Conservation (phyloP, 2,113 vertebrate species). For the Todiramphus saurophagus region DNA sequence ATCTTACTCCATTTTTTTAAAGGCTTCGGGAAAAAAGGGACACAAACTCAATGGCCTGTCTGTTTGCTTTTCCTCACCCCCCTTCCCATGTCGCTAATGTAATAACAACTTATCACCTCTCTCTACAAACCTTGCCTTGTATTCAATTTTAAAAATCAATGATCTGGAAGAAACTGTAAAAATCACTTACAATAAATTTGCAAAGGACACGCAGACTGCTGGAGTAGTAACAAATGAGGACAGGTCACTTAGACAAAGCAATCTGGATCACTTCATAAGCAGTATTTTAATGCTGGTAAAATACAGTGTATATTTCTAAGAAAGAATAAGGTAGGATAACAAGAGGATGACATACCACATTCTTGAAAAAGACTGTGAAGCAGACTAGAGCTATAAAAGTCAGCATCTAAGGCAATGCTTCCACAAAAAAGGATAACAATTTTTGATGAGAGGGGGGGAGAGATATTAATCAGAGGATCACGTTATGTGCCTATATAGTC, state of each 20-base stretch:
- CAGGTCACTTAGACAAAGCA: constrained; percentile 34
- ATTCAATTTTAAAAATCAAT: constrained; percentile 64
- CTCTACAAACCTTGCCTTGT: constrained; percentile 42
- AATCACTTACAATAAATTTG: constrained; percentile 52
- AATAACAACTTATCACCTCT: constrained; percentile 39
- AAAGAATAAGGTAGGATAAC: neutral
- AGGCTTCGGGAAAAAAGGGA: neutral
- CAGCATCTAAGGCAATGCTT: neutral
- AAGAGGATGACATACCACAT: neutral
- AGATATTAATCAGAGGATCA: neutral
- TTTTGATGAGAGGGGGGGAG: neutral
- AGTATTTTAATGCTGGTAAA: constrained; percentile 22
- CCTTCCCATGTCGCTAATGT: neutral
- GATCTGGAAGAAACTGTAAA: constrained; percentile 57
- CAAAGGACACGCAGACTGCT: constrained; percentile 7
- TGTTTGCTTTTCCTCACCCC: constrained; percentile 1
- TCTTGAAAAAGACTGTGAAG: neutral
- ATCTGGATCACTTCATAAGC: constrained; percentile 28
- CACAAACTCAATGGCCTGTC: neutral
- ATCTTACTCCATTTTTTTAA: neutral
- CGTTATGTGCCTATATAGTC: neutral
- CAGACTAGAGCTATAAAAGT: neutral
- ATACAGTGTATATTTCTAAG: neutral
- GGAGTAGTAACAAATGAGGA: constrained; percentile 37
- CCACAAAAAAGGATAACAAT: neutral